Evolutionary conservation across 2,888 invertebrate genomes (phyloP).

Genomic region (Trachelus tabidus): DNA sequence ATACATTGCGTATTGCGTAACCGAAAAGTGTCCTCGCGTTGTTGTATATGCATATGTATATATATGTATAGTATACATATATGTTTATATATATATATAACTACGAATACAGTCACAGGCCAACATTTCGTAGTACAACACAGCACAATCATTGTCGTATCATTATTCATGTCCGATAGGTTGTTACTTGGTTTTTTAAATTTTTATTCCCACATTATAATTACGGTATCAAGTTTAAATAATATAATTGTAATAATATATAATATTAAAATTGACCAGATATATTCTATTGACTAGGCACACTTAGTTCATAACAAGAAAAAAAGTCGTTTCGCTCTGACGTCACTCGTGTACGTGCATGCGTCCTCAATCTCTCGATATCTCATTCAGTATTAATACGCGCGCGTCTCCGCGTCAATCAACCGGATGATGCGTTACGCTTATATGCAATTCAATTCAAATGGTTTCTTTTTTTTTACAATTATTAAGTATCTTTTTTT

Average conservation of each 20-base stretch:
- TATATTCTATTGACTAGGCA: slow-evolving; percentile 75
- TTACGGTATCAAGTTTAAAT: slow-evolving; percentile 59
- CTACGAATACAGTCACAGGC: slow-evolving; percentile 56
- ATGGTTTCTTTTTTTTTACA: slow-evolving; percentile 29
- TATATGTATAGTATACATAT: slow-evolving; percentile 47
- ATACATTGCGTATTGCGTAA: background rate
- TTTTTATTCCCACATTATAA: slow-evolving; percentile 33
- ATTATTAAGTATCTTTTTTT: slow-evolving; percentile 30
- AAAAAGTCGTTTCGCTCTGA: slow-evolving; percentile 62
- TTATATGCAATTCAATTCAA: slow-evolving; percentile 37
- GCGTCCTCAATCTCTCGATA: slow-evolving; percentile 23
- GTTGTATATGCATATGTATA: slow-evolving; percentile 17
- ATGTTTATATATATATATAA: slow-evolving; percentile 26
- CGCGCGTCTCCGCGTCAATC: slow-evolving; percentile 21
- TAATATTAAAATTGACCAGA: slow-evolving; percentile 72
- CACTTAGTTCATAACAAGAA: slow-evolving; percentile 74
- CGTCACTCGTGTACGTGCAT: slow-evolving; percentile 9
- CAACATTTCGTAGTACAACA: slow-evolving; percentile 66
- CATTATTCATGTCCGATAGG: slow-evolving; percentile 52
- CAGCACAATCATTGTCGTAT: slow-evolving; percentile 66
- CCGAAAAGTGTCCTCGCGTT: background rate
- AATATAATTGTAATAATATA: slow-evolving; percentile 60
- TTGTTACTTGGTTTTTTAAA: slow-evolving; percentile 26
- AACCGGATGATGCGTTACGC: slow-evolving; percentile 3
- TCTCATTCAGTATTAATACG: slow-evolving; percentile 24